Conservation (phyloP, 2,888 invertebrate species). For the Campopleginae sp. region DNA sequence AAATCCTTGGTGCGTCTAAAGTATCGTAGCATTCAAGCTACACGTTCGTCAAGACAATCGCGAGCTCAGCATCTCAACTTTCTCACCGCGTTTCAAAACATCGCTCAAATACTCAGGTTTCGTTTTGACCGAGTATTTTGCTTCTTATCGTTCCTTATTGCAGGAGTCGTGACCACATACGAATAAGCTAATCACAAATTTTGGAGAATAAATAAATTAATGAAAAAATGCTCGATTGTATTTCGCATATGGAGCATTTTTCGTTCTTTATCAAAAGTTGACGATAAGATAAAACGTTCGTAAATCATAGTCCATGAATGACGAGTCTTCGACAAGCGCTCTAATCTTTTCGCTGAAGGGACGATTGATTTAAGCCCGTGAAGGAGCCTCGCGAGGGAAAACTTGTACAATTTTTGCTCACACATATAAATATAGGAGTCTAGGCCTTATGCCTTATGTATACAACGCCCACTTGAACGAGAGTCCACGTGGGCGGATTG, state of each 20-base stretch:
- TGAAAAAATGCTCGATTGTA: constrained; percentile 12
- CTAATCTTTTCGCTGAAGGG: constrained; percentile 32
- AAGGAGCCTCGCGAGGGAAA: constrained; percentile 34
- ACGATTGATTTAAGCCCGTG: constrained; percentile 37
- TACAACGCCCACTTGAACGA: constrained; percentile 60
- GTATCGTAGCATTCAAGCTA: constrained; percentile 14
- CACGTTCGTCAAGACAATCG: constrained; percentile 13
- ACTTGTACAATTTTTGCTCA: constrained; percentile 20
- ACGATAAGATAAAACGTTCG: constrained; percentile 8
- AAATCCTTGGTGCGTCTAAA: constrained; percentile 28
- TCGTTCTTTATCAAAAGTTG: background rate
- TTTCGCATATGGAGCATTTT: constrained; percentile 33
- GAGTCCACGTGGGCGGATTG: constrained; percentile 64
- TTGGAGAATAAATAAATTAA: background rate
- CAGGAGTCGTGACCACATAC: background rate
- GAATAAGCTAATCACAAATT: background rate
- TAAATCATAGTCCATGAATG: constrained; percentile 20
- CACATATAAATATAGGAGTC: constrained; percentile 2
- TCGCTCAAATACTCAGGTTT: constrained; percentile 46
- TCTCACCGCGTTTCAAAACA: constrained; percentile 55
- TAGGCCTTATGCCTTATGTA: constrained; percentile 35
- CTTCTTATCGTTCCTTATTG: constrained; percentile 24
- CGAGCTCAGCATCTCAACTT: constrained; percentile 60
- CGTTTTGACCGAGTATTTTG: background rate
- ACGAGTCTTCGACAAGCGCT: constrained; percentile 2